Evolutionary conservation across 2,888 invertebrate genomes (phyloP), one percentile per base, ranked within the genome.

Genomic region (Catocala fraxini): DNA sequence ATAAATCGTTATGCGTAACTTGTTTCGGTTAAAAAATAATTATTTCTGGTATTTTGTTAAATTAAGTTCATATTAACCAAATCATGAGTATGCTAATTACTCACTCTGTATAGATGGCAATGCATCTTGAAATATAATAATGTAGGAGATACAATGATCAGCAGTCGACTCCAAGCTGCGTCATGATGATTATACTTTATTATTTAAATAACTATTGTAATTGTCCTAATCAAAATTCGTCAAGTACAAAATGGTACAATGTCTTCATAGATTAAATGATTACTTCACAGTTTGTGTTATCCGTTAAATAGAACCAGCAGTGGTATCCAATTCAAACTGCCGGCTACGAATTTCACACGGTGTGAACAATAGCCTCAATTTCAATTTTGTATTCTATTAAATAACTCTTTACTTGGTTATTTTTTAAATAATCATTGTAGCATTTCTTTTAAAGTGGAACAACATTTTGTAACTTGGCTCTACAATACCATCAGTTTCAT

Each of bases 271-370:
- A 75, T 76, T 71, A 70, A 57, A 63, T 65, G 54, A 78, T 74
- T 71, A 65, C 66, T 77, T 76, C 72, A 75, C 59, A 75, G 72
- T 75, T 63, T 70, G 65, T 68, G 69, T 73, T 70, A 79, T 68
- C 75, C 75, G 70, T 77, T 73, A 81, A 79, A 81, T 77, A 75
- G 56, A 76, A 53, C 61, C 65, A 48, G 64, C 68, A 62, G 68
- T 73, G 63, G 70, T 67, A 73, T 76, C 70, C 79, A 81, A 84
- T 84, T 77, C 73, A 71, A 75, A 75, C 64, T 72, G 69, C 70
- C 65, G 60, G 75, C 60, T 68, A 70, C 67, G 65, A 75, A 83
- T 83, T 88, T 88, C 86, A 82, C 85, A 86, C 84, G 84, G 71
- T 82, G 71, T 75, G 72, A 80, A 87, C 83, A 85, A 86, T 83